A percentile compares a stretch with the other conserved stretches of the same genome.
These are phyloP conservation scores for Sipha maydis DNA, from an alignment of 2,888 invertebrate species.

Conservation along the genomic window DNA sequence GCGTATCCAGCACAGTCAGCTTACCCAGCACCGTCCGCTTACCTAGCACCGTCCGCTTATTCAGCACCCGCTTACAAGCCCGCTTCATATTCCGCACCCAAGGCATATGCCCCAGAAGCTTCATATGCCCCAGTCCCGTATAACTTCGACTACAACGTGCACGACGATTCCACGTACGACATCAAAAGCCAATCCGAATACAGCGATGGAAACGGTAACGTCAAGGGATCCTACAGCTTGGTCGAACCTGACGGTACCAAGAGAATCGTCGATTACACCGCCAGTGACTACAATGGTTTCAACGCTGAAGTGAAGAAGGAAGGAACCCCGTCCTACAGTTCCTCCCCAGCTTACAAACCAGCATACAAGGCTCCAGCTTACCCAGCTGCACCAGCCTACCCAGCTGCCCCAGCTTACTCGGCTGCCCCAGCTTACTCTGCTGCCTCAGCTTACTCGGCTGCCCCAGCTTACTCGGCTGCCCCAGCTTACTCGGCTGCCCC, in stretches of 20 bases:
- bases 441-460: conserved; percentile 47
- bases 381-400: conserved; percentile 62
- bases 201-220: conserved; percentile 60
- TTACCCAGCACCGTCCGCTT: conserved; percentile 42
- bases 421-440: conserved; percentile 66
- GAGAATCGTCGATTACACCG: conserved; percentile 60
- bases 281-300: conserved; percentile 59
- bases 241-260: conserved; percentile 58
- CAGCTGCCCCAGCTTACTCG: conserved; percentile 63
- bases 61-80: conserved; percentile 55
- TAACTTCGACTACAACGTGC: conserved; percentile 57
- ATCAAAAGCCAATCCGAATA: conserved; percentile 56
- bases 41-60: conserved; percentile 40
- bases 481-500: conserved; percentile 31
- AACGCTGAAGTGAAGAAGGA: conserved; percentile 60
- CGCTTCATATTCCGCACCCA: conserved; percentile 52
- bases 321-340: conserved; percentile 61
- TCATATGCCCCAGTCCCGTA: conserved; percentile 56
- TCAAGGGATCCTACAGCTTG: conserved; percentile 58
- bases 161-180: conserved; percentile 50
- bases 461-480: conserved; percentile 25
- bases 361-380: conserved; percentile 51
- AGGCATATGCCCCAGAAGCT: conserved; percentile 50
- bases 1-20: conserved; percentile 47
- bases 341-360: conserved; percentile 58